These are phyloP conservation scores for Bombus consobrinus DNA, from an alignment of 1,140 invertebrate genomes.

Conservation along the genomic window DNA sequence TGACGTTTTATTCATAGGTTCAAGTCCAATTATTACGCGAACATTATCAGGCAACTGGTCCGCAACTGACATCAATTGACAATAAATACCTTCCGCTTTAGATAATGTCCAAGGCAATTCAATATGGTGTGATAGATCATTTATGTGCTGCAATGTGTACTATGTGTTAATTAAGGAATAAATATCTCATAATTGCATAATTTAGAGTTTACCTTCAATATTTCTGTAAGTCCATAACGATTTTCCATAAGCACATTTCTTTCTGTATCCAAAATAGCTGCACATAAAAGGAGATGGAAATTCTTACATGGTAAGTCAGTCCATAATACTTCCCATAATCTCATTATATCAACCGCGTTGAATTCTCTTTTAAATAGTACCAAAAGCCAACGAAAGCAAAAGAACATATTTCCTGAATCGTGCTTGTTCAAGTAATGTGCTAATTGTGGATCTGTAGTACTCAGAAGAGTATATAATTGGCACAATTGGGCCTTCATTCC, in stretches of 20 bases:
- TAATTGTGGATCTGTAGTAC: conserved; percentile 92
- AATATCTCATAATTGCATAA: neutral
- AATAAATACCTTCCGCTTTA: conserved; percentile 94
- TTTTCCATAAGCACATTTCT: conserved; percentile 93
- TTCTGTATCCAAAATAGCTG: conserved; percentile 95
- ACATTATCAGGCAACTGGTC: conserved; percentile 87
- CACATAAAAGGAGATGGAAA: conserved; percentile 95
- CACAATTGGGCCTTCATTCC: conserved; percentile 97
- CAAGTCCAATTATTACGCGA: conserved; percentile 87
- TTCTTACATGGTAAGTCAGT: conserved; percentile 95
- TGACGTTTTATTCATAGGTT: conserved; percentile 72
- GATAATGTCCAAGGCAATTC: conserved; percentile 91
- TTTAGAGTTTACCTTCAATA: conserved; percentile 90
- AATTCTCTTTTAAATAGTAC: conserved; percentile 94
- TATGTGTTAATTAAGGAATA: conserved; percentile 9
- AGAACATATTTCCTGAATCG: conserved; percentile 99
- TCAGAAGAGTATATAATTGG: conserved; percentile 92
- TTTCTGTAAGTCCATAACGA: conserved; percentile 97
- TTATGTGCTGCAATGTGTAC: conserved; percentile 90
- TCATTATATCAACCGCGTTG: conserved; percentile 88
- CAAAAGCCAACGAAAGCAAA: conserved; percentile 97
- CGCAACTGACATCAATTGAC: conserved; percentile 89
- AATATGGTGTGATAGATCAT: conserved; percentile 93
- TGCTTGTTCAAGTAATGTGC: conserved; percentile 94
- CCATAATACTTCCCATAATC: conserved; percentile 94